Evolutionary conservation across 2,888 invertebrate species (phyloP).

Genomic region (Pycnomerus fuliginosus): DNA sequence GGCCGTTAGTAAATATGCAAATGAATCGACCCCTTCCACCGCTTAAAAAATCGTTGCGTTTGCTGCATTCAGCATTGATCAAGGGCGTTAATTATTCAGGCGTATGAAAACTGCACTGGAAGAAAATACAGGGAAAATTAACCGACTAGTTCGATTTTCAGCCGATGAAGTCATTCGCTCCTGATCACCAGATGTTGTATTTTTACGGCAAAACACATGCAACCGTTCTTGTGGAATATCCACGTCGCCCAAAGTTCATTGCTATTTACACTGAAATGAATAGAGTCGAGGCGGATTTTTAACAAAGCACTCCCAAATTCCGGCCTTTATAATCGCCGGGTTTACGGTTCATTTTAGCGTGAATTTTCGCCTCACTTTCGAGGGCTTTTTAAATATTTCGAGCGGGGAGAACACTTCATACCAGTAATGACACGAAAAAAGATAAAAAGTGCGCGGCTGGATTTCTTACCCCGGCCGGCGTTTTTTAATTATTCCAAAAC

Average conservation of each 20-base stretch:
- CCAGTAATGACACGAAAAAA: constrained; percentile 43
- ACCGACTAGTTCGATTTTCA: constrained; percentile 22
- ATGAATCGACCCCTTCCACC: too few species aligned
- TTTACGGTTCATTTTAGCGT: constrained; percentile 37
- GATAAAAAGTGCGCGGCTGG: constrained; percentile 28
- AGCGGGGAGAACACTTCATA: constrained; percentile 41
- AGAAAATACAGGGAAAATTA: too few species aligned
- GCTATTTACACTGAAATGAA: constrained; percentile 31
- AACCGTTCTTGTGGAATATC: constrained; percentile 14
- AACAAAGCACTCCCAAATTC: constrained; percentile 23
- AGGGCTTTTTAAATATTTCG: constrained; percentile 48
- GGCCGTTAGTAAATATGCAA: too few species aligned
- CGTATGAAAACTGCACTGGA: constrained; percentile 7
- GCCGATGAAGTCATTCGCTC: constrained; percentile 19
- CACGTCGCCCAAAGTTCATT: constrained; percentile 23
- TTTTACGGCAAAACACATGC: constrained; percentile 17
- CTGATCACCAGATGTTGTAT: constrained; percentile 15
- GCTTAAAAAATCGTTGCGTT: constrained; percentile 6
- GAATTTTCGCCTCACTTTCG: constrained; percentile 38
- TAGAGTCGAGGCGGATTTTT: constrained; percentile 27
- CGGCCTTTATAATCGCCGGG: constrained; percentile 27
- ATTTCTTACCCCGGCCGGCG: constrained; percentile 21
- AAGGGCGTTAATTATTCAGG: constrained; percentile 19
- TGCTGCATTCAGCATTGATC: constrained; percentile 10
- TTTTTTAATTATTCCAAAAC: constrained; percentile 13